phyloP scores from a whole-genome alignment of 2,888 invertebrate species.

The Stenoptilia bipunctidactyla region DNA sequence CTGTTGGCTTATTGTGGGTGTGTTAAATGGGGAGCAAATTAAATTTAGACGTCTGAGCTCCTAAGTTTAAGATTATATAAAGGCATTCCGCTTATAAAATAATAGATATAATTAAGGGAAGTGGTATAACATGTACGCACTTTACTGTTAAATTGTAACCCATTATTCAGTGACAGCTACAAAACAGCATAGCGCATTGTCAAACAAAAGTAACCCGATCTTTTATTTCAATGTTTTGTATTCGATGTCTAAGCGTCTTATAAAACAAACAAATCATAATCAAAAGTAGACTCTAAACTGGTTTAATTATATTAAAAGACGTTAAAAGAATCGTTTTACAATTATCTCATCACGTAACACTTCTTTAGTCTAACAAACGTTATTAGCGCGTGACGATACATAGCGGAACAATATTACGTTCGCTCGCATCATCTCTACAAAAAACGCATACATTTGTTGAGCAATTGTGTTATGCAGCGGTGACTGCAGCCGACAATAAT shows the following conservation, averaged over 20 bases:
- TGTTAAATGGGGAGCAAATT: too few relatives aligned
- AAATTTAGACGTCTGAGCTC: too few relatives aligned
- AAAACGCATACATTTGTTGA: conserved; percentile 18
- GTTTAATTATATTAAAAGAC: not conserved
- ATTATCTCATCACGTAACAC: conserved; percentile 11
- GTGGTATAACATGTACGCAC: conserved; percentile 35
- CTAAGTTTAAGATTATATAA: not conserved
- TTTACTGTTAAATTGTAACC: conserved; percentile 39
- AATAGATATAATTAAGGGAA: conserved; percentile 42
- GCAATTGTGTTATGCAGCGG: conserved; percentile 17
- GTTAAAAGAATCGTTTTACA: not conserved
- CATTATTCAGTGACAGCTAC: conserved; percentile 31
- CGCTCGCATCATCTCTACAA: conserved; percentile 30
- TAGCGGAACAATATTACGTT: conserved; percentile 25
- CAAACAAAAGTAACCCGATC: not conserved
- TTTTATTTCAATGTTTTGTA: too few relatives aligned
- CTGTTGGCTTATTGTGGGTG: too few relatives aligned
- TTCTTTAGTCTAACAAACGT: not conserved
- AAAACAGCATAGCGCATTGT: not conserved
- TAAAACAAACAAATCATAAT: too few relatives aligned
- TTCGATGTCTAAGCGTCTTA: too few relatives aligned
- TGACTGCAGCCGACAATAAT: conserved; percentile 5
- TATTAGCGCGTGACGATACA: conserved; percentile 28
- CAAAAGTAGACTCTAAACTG: not conserved
- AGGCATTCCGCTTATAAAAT: conserved; percentile 19